phyloP scores from a whole-genome alignment of 2,888 invertebrate species.

The Cephus spinipes region DNA sequence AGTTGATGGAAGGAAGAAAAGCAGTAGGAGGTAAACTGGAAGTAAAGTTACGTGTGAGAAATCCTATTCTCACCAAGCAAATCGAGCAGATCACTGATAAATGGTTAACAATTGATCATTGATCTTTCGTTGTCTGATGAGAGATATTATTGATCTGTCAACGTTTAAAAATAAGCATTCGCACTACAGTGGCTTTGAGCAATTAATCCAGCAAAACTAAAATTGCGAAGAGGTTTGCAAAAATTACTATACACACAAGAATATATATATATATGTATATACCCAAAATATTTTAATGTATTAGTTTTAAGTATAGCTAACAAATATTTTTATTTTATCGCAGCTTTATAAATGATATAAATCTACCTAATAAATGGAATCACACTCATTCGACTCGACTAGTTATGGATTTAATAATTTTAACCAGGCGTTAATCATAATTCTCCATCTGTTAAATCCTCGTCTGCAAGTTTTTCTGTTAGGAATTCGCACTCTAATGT shows the following conservation, averaged over 20 bases:
- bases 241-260: background rate
- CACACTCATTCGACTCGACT: background rate
- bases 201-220: background rate
- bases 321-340: background rate
- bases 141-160: background rate
- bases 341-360: background rate
- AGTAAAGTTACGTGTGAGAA: constrained; percentile 86
- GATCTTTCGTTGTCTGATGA: constrained; percentile 30
- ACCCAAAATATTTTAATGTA: background rate
- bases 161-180: background rate
- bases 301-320: background rate
- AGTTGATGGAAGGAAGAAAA: constrained; percentile 92
- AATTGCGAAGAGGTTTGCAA: background rate
- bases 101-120: constrained; percentile 89
- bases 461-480: background rate
- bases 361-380: background rate
- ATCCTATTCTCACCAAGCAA: constrained; percentile 90
- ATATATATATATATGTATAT: background rate
- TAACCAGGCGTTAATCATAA: background rate
- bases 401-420: background rate
- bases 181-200: background rate
- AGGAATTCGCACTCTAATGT: background rate
- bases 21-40: constrained; percentile 91
- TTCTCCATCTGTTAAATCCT: background rate
- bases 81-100: constrained; percentile 90